Base-by-base conservation (phyloP, 2,113 vertebrate species). In the Bufo gargarizans region DNA sequence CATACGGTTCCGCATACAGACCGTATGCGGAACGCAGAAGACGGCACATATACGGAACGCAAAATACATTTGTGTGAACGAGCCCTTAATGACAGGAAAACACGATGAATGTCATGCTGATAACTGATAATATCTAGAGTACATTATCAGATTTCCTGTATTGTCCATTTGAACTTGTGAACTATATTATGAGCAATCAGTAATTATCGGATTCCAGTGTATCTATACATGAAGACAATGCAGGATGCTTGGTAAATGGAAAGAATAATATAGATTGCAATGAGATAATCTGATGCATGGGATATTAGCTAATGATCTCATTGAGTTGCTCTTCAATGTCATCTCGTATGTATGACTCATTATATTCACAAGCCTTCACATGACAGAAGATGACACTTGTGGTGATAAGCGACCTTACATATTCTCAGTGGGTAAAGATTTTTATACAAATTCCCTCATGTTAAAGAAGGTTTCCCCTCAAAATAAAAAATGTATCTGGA, bases 291-390 rank as follows among this genome's bases (percentile, higher is more conserved):
- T 58, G 55, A 53, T 80, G 55, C 13, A 58, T 33, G 55, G 77
- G n/a, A 80, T 58, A 56, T 80, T 79, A 80, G 12, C n/a, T 59
- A 33, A 58, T 80, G 77, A 80, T 80, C 53, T 80, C 77, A 58
- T 14, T 80, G 77, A 33, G n/a, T 20, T 80, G 20, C 55, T 43
- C 13, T 59, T 59, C 77, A 33, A 16, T 58, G 13, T 80, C 77
- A 80, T 80, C 6, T 17, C 55, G 33, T 58, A 56, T 80, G 3
- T 22, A 80, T 80, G 53, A 80, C 55, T 80, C 55, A 80, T 58
- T 33, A 56, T 16, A 59, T 59, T 58, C 53, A 80, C n/a, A 58
- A 58, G 55, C 3, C 6, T 56, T 80, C 6, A 11, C 12, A 58
- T 79, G 50, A 56, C 50, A 33, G 13, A 77, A 77, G 17, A 77